These are phyloP conservation scores for Hemitrygon akajei DNA, from an alignment of 2,797 vertebrate species.

Conservation along the genomic window DNA sequence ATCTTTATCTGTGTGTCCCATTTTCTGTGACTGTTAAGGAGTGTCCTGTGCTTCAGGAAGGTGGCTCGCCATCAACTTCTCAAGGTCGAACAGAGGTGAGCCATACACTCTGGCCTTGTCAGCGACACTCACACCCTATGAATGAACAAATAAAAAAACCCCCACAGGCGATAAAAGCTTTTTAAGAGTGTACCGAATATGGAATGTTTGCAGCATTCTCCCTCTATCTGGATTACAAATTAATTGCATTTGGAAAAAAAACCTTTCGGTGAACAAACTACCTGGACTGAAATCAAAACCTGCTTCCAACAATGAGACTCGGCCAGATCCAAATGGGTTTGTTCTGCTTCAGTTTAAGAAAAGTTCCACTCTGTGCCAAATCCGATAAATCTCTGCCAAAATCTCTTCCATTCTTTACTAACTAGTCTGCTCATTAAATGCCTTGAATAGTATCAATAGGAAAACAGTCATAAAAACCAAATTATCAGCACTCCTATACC, in stretches of 20 bases:
- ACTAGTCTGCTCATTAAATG: constrained; percentile 2
- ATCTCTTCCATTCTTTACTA: background rate
- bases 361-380: constrained; percentile 9
- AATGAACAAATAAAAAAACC: background rate
- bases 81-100: background rate
- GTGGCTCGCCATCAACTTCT: background rate
- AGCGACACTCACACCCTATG: background rate
- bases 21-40: background rate
- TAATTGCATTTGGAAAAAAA: background rate
- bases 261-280: background rate
- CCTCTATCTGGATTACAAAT: background rate
- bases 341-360: background rate
- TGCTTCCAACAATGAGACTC: background rate
- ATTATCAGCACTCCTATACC: background rate
- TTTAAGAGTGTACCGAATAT: background rate
- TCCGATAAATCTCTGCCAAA: constrained; percentile 28
- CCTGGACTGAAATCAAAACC: background rate
- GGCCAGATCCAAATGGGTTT: background rate
- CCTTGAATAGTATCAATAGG: background rate
- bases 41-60: background rate
- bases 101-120: background rate
- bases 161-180: too few relatives aligned
- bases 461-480: background rate
- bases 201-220: background rate
- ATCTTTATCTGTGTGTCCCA: too few relatives aligned